Conservation (phyloP, 1,140 invertebrate species). For the Thaumetopoea pityocampa region DNA sequence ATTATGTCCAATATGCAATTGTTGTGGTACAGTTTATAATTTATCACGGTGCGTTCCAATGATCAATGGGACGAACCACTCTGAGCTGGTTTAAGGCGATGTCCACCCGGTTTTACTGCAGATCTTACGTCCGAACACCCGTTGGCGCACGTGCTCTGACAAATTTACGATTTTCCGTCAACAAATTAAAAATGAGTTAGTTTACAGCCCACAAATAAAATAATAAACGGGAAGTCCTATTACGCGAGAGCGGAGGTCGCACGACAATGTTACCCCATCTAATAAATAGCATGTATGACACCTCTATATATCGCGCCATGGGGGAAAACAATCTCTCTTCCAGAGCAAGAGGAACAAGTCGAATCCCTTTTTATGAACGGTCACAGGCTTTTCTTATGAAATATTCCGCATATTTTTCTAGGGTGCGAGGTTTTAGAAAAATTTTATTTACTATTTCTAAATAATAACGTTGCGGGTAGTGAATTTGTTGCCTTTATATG, state of each 20-base stretch:
- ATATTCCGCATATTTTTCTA: constrained; percentile 49
- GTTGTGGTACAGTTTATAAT: constrained; percentile 22
- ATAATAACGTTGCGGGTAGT: no score
- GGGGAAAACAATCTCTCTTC: constrained; percentile 65
- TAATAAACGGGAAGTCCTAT: constrained; percentile 62
- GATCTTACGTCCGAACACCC: constrained; percentile 33
- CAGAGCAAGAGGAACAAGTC: constrained; percentile 53
- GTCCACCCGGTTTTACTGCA: constrained; percentile 40
- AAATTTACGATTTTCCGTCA: constrained; percentile 54
- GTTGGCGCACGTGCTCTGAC: constrained; percentile 34
- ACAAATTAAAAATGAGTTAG: constrained; percentile 72
- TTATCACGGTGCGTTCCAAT: constrained; percentile 24
- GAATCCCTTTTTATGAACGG: constrained; percentile 64
- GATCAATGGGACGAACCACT: constrained; percentile 21
- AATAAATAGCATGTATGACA: constrained; percentile 69
- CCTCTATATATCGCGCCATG: constrained; percentile 51
- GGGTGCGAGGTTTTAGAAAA: constrained; percentile 36
- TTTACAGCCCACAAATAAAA: constrained; percentile 55
- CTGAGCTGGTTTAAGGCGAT: constrained; percentile 35
- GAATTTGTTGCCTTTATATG: no score
- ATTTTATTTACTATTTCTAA: no score
- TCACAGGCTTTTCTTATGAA: constrained; percentile 48
- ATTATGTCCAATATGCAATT: no score
- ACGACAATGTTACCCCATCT: constrained; percentile 68
- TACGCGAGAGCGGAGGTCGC: constrained; percentile 41